Percentiles rank a stretch among this genome's conserved stretches.
phyloP scores from a whole-genome alignment of 2,888 invertebrate genomes.

The Tipula confusa region DNA sequence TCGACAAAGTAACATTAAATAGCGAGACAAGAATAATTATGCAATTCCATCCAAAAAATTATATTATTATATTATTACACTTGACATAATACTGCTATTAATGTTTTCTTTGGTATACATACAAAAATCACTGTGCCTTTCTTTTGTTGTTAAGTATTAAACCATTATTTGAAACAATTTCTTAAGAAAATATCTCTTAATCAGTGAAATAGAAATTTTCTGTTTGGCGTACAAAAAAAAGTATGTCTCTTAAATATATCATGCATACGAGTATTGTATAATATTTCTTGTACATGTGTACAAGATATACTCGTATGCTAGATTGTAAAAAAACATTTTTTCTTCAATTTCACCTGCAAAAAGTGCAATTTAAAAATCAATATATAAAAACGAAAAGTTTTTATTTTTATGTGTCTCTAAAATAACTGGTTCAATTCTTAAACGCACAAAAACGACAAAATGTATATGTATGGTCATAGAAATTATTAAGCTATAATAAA shows the following conservation, averaged over 20 bases:
- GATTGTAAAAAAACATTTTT: not conserved
- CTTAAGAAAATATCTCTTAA: slow-evolving; percentile 25
- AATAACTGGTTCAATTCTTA: not conserved
- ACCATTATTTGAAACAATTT: not conserved
- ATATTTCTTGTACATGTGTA: not conserved
- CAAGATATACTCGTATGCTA: not conserved
- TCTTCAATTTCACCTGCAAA: not conserved
- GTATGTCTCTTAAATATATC: not conserved
- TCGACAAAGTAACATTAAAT: not conserved
- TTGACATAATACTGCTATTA: not conserved
- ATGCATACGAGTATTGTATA: not conserved
- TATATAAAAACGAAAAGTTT: not conserved
- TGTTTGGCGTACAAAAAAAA: not conserved
- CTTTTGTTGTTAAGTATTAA: not conserved
- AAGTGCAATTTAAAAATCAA: not conserved
- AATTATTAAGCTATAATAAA: not conserved
- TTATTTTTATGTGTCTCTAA: not conserved
- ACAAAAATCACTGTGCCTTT: not conserved
- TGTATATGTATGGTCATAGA: not conserved
- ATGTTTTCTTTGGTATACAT: not conserved
- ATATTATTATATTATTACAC: not conserved
- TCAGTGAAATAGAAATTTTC: not conserved
- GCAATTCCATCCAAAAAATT: not conserved
- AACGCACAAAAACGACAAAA: not conserved
- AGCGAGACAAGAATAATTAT: not conserved